Percentiles rank a stretch among this genome's conserved stretches.
These are phyloP conservation scores for Capra hircus DNA, from an alignment of 2,113 vertebrate species.

Conservation along the genomic window DNA sequence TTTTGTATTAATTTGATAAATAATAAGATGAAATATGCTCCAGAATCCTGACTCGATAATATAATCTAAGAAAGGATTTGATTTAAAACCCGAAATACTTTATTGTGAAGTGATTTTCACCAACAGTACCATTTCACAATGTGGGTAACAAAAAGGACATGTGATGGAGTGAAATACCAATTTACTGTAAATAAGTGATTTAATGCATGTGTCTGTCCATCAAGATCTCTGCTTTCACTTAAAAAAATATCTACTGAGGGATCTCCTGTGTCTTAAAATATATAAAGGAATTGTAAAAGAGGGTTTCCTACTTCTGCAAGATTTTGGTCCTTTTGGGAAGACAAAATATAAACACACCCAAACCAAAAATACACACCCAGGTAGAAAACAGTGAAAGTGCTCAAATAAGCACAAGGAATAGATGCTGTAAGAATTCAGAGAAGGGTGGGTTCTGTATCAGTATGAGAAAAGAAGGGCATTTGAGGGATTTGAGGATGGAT, in stretches of 20 bases:
- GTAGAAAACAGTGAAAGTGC: neutral
- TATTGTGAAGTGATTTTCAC: neutral
- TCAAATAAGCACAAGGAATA: neutral
- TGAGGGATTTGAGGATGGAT: neutral
- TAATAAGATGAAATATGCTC: neutral
- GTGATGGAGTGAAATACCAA: neutral
- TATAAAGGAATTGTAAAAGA: neutral
- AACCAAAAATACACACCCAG: neutral
- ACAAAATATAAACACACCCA: neutral
- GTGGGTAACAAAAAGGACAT: neutral
- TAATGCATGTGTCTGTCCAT: neutral
- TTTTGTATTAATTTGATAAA: neutral
- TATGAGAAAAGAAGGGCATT: neutral
- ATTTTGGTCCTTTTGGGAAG: neutral
- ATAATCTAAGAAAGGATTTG: neutral
- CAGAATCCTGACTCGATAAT: neutral
- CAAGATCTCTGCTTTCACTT: neutral
- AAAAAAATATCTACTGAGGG: neutral
- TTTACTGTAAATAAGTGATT: neutral
- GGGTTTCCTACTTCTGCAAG: neutral
- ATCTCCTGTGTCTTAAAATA: neutral
- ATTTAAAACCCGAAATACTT: neutral
- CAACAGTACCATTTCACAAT: neutral
- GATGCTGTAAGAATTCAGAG: neutral
- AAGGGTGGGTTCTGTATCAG: neutral